A percentile compares a stretch with the other conserved stretches of the same genome.
Conservation (phyloP, 2,113 vertebrate genomes). For the Echinops telfairi region DNA sequence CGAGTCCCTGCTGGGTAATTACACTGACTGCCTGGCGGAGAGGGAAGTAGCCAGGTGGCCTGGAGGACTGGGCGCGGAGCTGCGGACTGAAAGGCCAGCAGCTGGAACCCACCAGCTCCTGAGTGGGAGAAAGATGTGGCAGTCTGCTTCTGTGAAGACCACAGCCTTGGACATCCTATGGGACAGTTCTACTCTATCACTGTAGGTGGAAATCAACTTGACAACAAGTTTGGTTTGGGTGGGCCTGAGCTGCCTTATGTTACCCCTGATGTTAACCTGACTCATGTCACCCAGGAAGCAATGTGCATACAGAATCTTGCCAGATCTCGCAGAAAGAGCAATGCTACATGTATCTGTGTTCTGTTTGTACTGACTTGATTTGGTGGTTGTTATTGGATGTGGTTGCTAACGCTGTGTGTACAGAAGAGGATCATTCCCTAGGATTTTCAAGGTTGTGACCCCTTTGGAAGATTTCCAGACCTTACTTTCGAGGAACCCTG, state of each 20-base stretch:
- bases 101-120: no score
- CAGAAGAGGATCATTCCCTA: not conserved
- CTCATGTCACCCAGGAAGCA: constrained; percentile 31
- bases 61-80: no score
- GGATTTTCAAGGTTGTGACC: not conserved
- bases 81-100: no score
- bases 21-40: constrained; percentile 40
- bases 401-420: not conserved
- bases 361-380: not conserved
- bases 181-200: not conserved
- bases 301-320: constrained; percentile 32
- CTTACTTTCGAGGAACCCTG: not conserved
- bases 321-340: constrained; percentile 17
- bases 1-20: constrained; percentile 68
- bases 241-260: constrained; percentile 38
- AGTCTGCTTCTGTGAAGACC: not conserved
- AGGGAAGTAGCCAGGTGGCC: not conserved
- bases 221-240: not conserved
- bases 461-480: not conserved
- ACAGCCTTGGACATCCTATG: not conserved
- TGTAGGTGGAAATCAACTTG: not conserved
- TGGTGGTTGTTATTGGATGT: not conserved
- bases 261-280: constrained; percentile 28
- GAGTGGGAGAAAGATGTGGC: not conserved
- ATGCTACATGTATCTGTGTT: not conserved